These are phyloP conservation scores for Bombyx mori DNA, from an alignment of 1,140 invertebrate genomes.

Conservation along the genomic window DNA sequence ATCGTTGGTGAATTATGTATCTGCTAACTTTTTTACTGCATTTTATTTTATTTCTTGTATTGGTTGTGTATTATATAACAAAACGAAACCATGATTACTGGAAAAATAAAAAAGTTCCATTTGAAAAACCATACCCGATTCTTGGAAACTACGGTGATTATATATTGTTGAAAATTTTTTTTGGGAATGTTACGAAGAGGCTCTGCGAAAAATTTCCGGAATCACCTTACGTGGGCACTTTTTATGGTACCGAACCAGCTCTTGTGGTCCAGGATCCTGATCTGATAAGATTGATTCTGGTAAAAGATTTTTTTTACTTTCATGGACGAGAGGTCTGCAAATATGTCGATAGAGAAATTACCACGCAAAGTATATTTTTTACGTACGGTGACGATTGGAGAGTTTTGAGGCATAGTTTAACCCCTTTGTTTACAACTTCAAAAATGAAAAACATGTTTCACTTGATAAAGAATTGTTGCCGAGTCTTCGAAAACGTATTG, in stretches of 20 bases:
- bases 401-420: conserved; percentile 6
- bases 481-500: conserved; percentile 2
- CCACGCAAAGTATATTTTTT: conserved; percentile 9
- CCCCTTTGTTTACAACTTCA: conserved; percentile 6
- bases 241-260: conserved; percentile 6
- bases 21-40: too few species aligned
- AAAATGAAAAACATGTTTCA: conserved; percentile 12
- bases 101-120: conserved; percentile 7
- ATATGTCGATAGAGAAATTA: conserved; percentile 2
- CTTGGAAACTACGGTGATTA: conserved; percentile 8
- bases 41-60: too few species aligned
- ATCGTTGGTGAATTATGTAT: too few species aligned
- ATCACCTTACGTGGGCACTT: conserved; percentile 7
- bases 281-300: conserved; percentile 9
- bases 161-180: conserved; percentile 1
- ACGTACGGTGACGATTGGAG: conserved; percentile 7
- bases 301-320: conserved; percentile 12
- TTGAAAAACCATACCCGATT: conserved; percentile 5
- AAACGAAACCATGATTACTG: conserved; percentile 7
- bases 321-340: conserved; percentile 5
- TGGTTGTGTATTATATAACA: neutral
- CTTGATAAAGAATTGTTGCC: conserved; percentile 6
- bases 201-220: conserved; percentile 8
- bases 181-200: neutral
- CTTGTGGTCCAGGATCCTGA: conserved; percentile 9